Base-by-base conservation (phyloP, 2,113 vertebrate genomes). In the Diadophis punctatus region DNA sequence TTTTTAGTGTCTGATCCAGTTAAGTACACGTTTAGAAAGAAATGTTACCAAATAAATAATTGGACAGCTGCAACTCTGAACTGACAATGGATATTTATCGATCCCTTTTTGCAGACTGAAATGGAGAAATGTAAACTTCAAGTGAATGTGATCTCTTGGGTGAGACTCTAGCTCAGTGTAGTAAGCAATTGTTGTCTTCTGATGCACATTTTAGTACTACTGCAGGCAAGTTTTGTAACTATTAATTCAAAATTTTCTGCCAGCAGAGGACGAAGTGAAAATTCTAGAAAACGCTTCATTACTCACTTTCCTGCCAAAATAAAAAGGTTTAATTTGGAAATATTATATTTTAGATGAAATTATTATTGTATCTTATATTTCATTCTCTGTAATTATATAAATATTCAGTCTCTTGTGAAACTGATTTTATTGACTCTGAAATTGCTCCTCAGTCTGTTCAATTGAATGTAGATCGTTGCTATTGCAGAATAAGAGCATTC, bases 151-250 rank as follows among this genome's bases (percentile, higher is more conserved):
- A 96, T 98, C 98, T 98, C 98, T 95, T 93, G 98, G 98, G 98
- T 97, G 96, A 98, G 96, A 98, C 96, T 95, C 96, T 96, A 98
- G 98, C 98, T 98, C 98, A 98, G 98, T 97, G 98, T 97, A 98
- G 98, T 98, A 98, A 98, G 98, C 98, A 98, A 98, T 98, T 97
- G 97, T 97, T 98, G 98, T 98, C 98, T 98, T 98, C 97, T 98
- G 98, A 98, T 98, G 98, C 97, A 97, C 98, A 97, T 97, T 98
- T 99, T 98, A 98, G 98, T 98, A 97, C 97, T 97, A 98, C 98
- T 99, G 96, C 96, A 98, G 99, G 98, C 98, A 97, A 98, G 97
- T 97, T 97, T 98, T 96, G 98, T 98, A 97, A 97, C 97, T 97
- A 97, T 97, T 97, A 97, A 98, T 97, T 97, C 94, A 97, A 97